Evolutionary conservation across 2,797 vertebrate genomes (phyloP).

Genomic region (Furcifer pardalis): DNA sequence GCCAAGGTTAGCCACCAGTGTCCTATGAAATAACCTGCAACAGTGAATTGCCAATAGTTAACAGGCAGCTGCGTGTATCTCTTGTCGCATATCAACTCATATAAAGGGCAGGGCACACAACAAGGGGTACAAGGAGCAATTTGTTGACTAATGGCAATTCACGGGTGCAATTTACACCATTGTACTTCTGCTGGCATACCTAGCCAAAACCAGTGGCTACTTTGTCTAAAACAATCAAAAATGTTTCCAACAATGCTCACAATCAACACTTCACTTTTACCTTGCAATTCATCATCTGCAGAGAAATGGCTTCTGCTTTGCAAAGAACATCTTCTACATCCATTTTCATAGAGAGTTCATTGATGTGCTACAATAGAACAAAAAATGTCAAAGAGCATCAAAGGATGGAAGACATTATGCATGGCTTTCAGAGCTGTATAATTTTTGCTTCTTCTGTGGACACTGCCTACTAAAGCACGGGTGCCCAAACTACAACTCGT

Average conservation of each 20-base stretch:
- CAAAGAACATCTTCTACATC: conserved; percentile 91
- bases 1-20: no score
- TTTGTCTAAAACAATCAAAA: neutral
- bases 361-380: conserved; percentile 87
- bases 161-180: no score
- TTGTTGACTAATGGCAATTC: no score
- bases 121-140: no score
- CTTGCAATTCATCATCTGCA: conserved; percentile 94
- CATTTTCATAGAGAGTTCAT: conserved; percentile 97
- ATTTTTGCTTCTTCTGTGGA: neutral
- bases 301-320: conserved; percentile 92
- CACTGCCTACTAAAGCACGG: neutral
- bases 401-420: neutral
- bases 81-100: no score
- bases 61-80: no score
- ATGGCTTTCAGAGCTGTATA: neutral
- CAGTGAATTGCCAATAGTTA: no score
- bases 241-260: conserved; percentile 16
- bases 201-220: neutral
- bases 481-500: no score
- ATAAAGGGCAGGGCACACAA: no score
- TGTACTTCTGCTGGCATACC: no score
- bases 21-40: no score
- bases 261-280: conserved; percentile 67
- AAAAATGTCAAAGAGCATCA: conserved; percentile 49